Evolutionary conservation across 2,797 vertebrate species (phyloP).

Genomic region (Catharus ustulatus): DNA sequence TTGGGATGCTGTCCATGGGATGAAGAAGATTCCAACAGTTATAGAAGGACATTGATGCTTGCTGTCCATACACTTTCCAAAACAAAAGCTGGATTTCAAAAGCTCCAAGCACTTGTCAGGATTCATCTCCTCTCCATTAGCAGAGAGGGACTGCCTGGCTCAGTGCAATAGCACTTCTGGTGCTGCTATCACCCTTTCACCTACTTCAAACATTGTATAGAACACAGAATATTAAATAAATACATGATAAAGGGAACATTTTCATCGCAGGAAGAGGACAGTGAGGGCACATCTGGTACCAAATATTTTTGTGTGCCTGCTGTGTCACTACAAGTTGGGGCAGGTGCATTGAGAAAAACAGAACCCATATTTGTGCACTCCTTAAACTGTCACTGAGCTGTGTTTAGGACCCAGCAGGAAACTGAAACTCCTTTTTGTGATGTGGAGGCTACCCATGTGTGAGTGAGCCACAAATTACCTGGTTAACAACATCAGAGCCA

Average conservation of each 20-base stretch:
- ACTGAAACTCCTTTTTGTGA: conserved; percentile 39
- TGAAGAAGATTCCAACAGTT: neutral
- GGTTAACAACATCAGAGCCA: neutral
- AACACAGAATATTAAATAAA: neutral
- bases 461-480: neutral
- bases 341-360: conserved; percentile 54
- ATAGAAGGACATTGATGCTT: neutral
- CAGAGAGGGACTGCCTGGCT: neutral
- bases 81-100: neutral
- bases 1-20: neutral
- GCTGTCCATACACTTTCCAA: neutral
- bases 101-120: neutral
- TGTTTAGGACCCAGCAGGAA: conserved; percentile 43
- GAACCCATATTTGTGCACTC: conserved; percentile 5
- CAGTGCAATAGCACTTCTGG: neutral
- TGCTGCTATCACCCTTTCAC: neutral
- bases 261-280: neutral
- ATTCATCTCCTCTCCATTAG: neutral
- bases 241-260: neutral
- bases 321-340: neutral
- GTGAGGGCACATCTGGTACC: neutral
- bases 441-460: neutral
- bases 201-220: neutral
- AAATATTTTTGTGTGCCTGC: conserved; percentile 12
- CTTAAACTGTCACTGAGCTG: neutral